phyloP scores from a whole-genome alignment of 2,113 vertebrate species.

The Pedetes capensis region DNA sequence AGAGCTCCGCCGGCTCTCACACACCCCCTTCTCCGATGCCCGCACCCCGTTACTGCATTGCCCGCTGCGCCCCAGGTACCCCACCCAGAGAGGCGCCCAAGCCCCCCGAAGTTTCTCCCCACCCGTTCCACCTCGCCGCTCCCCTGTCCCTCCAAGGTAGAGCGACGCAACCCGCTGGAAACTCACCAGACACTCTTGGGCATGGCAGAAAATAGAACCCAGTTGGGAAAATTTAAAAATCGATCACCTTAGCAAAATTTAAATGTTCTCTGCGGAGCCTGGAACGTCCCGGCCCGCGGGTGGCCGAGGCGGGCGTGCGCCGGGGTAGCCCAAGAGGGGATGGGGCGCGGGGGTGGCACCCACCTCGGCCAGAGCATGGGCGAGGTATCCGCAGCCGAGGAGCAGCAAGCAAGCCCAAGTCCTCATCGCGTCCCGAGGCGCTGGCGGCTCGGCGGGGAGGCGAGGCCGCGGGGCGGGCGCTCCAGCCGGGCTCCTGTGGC shows the following conservation, averaged over 20 bases:
- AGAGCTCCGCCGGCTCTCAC: neutral
- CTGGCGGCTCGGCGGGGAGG: constrained; percentile 84
- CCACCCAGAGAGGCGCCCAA: neutral
- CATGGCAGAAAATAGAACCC: constrained; percentile 61
- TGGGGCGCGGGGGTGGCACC: constrained; percentile 73
- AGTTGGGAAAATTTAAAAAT: neutral
- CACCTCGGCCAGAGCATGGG: constrained; percentile 92
- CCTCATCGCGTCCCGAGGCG: constrained; percentile 94
- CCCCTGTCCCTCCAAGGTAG: constrained; percentile 12
- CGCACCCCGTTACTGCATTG: constrained; percentile 37
- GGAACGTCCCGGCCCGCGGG: neutral
- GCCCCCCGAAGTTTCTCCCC: constrained; percentile 70
- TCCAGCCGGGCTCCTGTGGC: constrained; percentile 91
- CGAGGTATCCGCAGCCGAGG: constrained; percentile 93
- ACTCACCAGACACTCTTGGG: constrained; percentile 72
- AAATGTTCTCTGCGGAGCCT: constrained; percentile 33
- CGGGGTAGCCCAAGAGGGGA: neutral
- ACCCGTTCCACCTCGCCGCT: constrained; percentile 29
- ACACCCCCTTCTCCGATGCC: constrained; percentile 52
- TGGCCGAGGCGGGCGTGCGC: neutral
- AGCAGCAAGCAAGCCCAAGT: constrained; percentile 90
- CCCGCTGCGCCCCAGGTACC: neutral
- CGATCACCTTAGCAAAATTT: neutral
- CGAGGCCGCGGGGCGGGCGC: constrained; percentile 88
- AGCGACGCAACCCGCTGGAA: constrained; percentile 72